These are phyloP conservation scores for Diploptera punctata DNA, from an alignment of 2,888 invertebrate species.

Conservation along the genomic window DNA sequence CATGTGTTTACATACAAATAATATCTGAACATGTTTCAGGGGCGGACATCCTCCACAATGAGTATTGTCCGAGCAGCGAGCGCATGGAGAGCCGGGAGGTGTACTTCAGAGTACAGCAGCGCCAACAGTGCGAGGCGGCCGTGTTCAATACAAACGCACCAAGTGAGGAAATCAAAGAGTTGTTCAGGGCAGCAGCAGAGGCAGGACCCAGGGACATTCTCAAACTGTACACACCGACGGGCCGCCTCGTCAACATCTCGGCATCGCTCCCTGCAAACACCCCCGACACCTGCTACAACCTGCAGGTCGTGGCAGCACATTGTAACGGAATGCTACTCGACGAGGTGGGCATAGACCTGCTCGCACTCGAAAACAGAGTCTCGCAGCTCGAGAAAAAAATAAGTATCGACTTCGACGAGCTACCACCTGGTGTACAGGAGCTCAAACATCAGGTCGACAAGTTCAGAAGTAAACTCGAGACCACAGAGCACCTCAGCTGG, in stretches of 20 bases:
- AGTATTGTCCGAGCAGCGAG: neutral
- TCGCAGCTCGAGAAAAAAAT: constrained; percentile 64
- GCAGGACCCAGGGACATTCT: constrained; percentile 71
- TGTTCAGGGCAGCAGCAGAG: constrained; percentile 71
- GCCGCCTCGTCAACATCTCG: constrained; percentile 68
- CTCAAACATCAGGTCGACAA: constrained; percentile 65
- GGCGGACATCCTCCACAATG: neutral
- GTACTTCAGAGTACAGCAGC: neutral
- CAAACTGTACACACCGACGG: constrained; percentile 65
- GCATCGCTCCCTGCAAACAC: constrained; percentile 64
- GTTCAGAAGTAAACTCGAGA: constrained; percentile 66
- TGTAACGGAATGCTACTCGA: constrained; percentile 54
- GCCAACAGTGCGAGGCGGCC: constrained; percentile 29
- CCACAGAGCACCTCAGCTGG: constrained; percentile 67
- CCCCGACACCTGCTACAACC: constrained; percentile 61
- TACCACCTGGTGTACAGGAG: constrained; percentile 61
- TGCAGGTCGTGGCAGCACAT: constrained; percentile 58
- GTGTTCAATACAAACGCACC: constrained; percentile 32
- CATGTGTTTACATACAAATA: too few relatives aligned
- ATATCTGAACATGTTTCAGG: constrained; percentile 15
- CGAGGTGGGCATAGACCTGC: constrained; percentile 60
- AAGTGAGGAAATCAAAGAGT: constrained; percentile 55
- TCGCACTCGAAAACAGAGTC: constrained; percentile 63
- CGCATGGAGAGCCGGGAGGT: constrained; percentile 12
- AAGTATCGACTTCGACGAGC: constrained; percentile 59